Conservation (phyloP, 2,888 invertebrate species). For the Pemphredon lugubris region DNA sequence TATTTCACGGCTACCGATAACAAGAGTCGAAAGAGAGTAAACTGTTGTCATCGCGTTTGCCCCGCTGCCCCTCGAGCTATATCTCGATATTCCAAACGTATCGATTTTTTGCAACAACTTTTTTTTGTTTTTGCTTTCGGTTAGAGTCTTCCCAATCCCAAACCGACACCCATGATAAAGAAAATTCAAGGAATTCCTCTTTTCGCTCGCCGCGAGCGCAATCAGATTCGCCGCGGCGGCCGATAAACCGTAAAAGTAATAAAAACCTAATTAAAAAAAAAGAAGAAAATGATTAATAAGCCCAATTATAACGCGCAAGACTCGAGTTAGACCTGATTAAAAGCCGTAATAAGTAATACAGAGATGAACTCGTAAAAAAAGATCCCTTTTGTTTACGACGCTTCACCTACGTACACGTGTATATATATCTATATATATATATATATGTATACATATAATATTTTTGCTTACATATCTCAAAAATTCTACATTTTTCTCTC, state of each 20-base stretch:
- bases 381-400: constrained; percentile 33
- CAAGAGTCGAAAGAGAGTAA: constrained; percentile 7
- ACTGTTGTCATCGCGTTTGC: constrained; percentile 34
- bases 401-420: constrained; percentile 42
- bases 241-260: constrained; percentile 46
- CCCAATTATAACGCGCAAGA: constrained; percentile 63
- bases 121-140: constrained; percentile 60
- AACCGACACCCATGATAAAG: constrained; percentile 68
- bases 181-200: constrained; percentile 41
- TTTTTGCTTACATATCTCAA: constrained; percentile 49
- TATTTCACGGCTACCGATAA: not conserved
- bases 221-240: constrained; percentile 7
- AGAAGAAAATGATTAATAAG: constrained; percentile 56
- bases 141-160: constrained; percentile 71
- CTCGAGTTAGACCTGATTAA: constrained; percentile 64
- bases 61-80: constrained; percentile 30
- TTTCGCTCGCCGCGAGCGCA: constrained; percentile 18
- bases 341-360: constrained; percentile 60
- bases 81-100: constrained; percentile 19
- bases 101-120: constrained; percentile 30
- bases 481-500: constrained; percentile 41
- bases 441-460: constrained; percentile 48
- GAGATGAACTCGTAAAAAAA: constrained; percentile 49
- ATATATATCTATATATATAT: constrained; percentile 37
- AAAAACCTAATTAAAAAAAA: constrained; percentile 59